Evolutionary conservation across 2,797 vertebrate species (phyloP).

Genomic region (Sebastes steindachneri): DNA sequence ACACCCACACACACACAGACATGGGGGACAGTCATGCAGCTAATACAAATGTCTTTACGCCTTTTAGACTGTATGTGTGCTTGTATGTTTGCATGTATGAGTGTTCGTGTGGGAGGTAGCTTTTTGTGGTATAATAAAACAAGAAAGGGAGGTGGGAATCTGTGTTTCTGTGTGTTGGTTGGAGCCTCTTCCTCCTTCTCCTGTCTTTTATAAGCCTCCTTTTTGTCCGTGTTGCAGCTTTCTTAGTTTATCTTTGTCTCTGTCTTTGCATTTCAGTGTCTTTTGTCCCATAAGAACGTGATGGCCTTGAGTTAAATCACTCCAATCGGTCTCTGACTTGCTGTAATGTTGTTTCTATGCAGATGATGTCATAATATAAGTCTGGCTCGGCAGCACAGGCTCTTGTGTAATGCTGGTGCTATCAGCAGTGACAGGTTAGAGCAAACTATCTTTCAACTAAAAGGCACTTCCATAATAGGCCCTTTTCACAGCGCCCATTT

Average conservation of each 20-base stretch:
- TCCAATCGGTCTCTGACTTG: neutral
- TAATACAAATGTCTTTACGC: slow-evolving; percentile 38
- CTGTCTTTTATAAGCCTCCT: neutral
- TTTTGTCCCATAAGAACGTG: neutral
- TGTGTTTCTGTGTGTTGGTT: neutral
- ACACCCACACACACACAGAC: slow-evolving; percentile 44
- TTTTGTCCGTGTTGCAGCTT: neutral
- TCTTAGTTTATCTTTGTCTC: neutral
- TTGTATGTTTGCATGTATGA: slow-evolving; percentile 7
- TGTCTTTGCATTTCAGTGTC: neutral
- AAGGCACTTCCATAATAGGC: neutral
- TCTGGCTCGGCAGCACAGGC: neutral
- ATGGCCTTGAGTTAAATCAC: neutral
- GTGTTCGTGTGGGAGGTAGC: slow-evolving; percentile 18
- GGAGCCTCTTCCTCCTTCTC: neutral
- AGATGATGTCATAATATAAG: neutral
- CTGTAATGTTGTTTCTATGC: neutral
- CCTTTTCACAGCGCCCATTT: neutral
- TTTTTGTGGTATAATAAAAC: neutral
- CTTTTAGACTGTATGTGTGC: slow-evolving; percentile 13
- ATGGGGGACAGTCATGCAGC: slow-evolving; percentile 74
- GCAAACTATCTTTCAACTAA: neutral
- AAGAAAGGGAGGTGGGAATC: neutral
- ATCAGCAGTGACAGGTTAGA: neutral
- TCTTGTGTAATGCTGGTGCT: neutral